These are phyloP conservation scores for Cyrtonyx montezumae DNA, from an alignment of 2,113 vertebrate genomes.

Conservation along the genomic window DNA sequence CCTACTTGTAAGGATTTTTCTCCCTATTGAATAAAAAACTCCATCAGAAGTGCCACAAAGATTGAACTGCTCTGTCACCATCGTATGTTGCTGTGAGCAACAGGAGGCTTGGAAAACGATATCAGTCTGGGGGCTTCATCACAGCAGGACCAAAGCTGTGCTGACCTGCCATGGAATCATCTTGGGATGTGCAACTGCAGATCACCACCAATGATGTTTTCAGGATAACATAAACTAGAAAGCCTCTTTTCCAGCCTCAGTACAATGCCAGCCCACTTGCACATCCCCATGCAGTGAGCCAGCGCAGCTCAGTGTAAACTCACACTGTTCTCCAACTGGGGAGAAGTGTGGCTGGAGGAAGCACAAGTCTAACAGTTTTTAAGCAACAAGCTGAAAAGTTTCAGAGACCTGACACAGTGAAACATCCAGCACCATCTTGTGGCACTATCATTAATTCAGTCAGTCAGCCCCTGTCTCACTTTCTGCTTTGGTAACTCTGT, in stretches of 20 bases:
- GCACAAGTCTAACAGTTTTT: neutral
- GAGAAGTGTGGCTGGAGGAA: neutral
- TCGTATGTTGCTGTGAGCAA: neutral
- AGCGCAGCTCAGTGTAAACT: neutral
- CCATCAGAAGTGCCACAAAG: neutral
- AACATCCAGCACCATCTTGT: slow-evolving; percentile 58
- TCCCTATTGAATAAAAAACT: neutral
- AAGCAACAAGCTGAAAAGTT: neutral
- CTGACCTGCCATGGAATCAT: neutral
- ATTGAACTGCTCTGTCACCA: neutral
- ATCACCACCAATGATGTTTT: neutral
- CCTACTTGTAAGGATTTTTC: neutral
- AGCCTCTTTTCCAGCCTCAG: neutral
- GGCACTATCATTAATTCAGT: slow-evolving; percentile 12
- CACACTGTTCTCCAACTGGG: neutral
- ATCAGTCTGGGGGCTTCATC: neutral
- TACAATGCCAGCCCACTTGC: neutral
- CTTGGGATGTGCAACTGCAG: neutral
- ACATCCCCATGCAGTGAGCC: neutral
- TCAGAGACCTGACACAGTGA: neutral
- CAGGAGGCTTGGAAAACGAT: neutral
- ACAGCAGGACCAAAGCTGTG: neutral
- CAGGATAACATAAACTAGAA: neutral
- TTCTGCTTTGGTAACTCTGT: neutral
- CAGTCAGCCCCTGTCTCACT: neutral